Evolutionary conservation across 2,113 vertebrate genomes (phyloP), one percentile per base, ranked within the genome.

Genomic region (Platichthys flesus): DNA sequence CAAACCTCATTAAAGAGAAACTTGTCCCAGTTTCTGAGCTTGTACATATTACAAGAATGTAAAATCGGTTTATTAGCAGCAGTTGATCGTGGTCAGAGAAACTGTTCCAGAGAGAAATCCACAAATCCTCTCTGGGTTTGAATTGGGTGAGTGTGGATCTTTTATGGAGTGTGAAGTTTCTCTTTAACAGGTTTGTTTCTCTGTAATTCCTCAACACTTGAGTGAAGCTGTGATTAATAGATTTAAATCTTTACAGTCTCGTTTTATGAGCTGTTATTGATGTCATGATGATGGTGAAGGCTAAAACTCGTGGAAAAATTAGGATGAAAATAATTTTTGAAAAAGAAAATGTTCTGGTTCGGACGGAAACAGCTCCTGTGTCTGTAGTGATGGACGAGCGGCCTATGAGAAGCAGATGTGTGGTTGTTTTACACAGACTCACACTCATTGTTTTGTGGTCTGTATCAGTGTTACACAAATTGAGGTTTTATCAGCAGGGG

Each of bases 381-480:
- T 45, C 57, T 67, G 20, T 63, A 28, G 9, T 84, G 77, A 80
- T 31, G 20, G 63, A 64, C 31, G 18, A 59, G 45, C 4, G 1
- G 10, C 8, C 58, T 23, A 77, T 14, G 2, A 65, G 64, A 61
- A 76, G 31, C 78, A 77, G 67, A 76, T 80, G 63, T 84, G 62
- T 54, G 73, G 26, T 67, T 56, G 14, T 64, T 76, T 65, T 40
- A 68, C 35, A 42, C 67, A 55, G 20, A 84, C 54, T 58, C 60
- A 4, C 56, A 54, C 31, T 58, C 62, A 26, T 42, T 2, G 52
- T 28, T 47, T 2, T 67, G 78, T 24, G 21, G 28, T 40, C 15
- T 37, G 1, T 40, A 49, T 67, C 37, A 57, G 26, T 4, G 24
- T 56, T 21, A n/a, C 69, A 35, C 55, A 35, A 60, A 45, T 20